Percentiles rank a stretch among this genome's conserved stretches.
Evolutionary conservation across 2,113 vertebrate genomes (phyloP).

Genomic region (Ceyx melanurus): DNA sequence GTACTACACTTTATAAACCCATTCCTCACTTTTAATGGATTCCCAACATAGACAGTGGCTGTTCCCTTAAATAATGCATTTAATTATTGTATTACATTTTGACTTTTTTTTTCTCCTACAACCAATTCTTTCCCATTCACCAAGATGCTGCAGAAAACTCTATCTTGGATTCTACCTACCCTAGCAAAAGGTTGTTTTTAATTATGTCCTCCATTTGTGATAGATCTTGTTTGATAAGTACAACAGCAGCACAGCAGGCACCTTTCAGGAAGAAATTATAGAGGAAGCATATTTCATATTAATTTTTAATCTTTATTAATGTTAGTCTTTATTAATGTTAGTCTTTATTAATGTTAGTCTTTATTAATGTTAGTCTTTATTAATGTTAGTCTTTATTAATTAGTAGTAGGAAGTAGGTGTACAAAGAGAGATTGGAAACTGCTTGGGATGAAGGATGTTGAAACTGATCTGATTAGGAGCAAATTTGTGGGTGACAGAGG

Average conservation of each 20-base stretch:
- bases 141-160: background rate
- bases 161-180: background rate
- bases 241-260: background rate
- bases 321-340: too few species aligned
- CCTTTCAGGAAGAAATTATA: background rate
- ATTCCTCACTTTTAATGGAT: background rate
- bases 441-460: slow-evolving; percentile 5
- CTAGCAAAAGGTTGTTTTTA: background rate
- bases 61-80: background rate
- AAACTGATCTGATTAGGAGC: background rate
- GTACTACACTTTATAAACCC: background rate
- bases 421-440: slow-evolving; percentile 1
- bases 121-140: background rate
- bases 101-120: background rate
- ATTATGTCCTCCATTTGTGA: background rate
- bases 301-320: background rate
- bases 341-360: too few species aligned
- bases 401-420: background rate
- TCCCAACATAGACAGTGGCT: background rate
- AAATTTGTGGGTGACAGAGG: background rate
- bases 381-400: too few species aligned
- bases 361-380: too few species aligned
- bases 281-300: background rate
- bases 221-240: slow-evolving; percentile 6
- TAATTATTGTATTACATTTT: background rate